Conservation (phyloP, 2,797 vertebrate species). For the Thaleichthys pacificus region DNA sequence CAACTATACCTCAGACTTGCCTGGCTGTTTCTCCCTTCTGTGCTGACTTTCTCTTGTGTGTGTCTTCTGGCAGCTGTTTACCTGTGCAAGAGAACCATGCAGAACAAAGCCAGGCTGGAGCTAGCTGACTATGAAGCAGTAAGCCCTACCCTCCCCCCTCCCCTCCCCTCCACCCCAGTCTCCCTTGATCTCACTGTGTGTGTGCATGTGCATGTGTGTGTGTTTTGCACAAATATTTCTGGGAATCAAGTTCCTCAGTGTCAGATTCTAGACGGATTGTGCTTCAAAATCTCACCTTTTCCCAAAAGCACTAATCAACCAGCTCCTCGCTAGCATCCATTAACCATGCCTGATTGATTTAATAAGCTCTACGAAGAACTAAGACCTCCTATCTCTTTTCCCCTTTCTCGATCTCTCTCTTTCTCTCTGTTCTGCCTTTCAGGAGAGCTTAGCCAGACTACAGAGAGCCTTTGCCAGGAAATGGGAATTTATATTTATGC, state of each 20-base stretch:
- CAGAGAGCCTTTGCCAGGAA: slow-evolving; percentile 86
- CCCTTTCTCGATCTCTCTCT: neutral
- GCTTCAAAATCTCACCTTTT: neutral
- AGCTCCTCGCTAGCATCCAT: neutral
- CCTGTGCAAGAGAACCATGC: slow-evolving; percentile 89
- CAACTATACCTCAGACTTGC: neutral
- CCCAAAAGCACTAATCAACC: neutral
- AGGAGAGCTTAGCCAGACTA: slow-evolving; percentile 86
- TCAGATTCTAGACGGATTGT: neutral
- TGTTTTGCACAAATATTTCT: too few species aligned
- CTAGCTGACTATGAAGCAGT: slow-evolving; percentile 88
- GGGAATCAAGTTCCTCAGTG: too few species aligned
- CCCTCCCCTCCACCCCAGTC: neutral
- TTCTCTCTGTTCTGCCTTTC: slow-evolving; percentile 44
- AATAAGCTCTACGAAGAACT: slow-evolving; percentile 78
- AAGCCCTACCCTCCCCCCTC: slow-evolving; percentile 50
- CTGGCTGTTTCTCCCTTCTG: slow-evolving; percentile 1
- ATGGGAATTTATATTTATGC: slow-evolving; percentile 92
- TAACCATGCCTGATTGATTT: too few species aligned
- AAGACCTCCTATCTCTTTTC: slow-evolving; percentile 46
- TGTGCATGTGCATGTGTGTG: too few species aligned
- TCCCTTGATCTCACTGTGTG: neutral
- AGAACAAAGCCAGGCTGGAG: slow-evolving; percentile 87
- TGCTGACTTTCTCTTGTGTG: neutral
- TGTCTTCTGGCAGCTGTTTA: slow-evolving; percentile 78